Base-by-base conservation (phyloP, 2,888 invertebrate species). In the Acheta domesticus region DNA sequence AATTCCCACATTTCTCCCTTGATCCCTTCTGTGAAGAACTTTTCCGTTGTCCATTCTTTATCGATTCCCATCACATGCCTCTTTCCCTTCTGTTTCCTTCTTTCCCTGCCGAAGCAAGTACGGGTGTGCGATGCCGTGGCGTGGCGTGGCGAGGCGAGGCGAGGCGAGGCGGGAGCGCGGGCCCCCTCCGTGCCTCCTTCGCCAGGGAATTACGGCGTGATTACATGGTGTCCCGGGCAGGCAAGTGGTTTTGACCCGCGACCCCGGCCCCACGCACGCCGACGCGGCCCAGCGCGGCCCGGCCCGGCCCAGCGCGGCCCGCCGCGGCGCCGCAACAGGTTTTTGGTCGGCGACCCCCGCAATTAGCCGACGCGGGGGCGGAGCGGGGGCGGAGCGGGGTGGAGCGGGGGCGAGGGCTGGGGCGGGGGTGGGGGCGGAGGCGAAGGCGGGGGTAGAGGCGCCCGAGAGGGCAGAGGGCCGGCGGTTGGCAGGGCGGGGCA, bases 171-270 rank as follows among this genome's bases (percentile, higher is more conserved):
- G 16, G 62, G 62, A 2, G 16, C 62, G 62, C 12, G n/a, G n/a
- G 62, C 62, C 36, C 36, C 36, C 36, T 36, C 36, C 36, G 36
- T 36, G 36, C 36, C 36, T 8, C 36, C 36, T 36, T 8, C 8
- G 36, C 36, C 36, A 36, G 62, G 62, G 62, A n/a, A 62, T 62
- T 62, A 62, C 14, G 62, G 14, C n/a, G 62, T 62, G 62, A 62
- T 62, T 62, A 62, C 62, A 62, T 62, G 62, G 62, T 62, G 62
- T 62, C 62, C 62, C 62, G n/a, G 62, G n/a, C 62, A 62, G 62
- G 62, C 62, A 62, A 62, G 62, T 62, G 62, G 62, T 62, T n/a
- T 62, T 62, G 62, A 62, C 62, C 62, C n/a, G n/a, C 62, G 62
- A 62, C 62, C 62, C 62, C 14, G n/a, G 62, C 62, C 62, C 62